Conservation (phyloP, 2,113 vertebrate species). For the Microcebus jonahi region DNA sequence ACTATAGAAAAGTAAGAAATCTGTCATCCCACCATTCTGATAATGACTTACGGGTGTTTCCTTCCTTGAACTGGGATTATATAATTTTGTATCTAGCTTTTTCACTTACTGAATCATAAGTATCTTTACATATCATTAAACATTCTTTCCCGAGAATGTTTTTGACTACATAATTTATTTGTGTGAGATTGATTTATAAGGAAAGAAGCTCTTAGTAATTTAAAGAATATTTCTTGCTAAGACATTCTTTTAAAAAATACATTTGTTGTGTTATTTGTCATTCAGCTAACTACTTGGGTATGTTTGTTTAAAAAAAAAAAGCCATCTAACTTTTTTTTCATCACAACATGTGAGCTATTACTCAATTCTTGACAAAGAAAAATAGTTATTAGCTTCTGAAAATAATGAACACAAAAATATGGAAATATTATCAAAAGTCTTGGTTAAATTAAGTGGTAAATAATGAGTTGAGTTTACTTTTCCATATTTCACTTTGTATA, state of each 20-base stretch:
- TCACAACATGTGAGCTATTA: slow-evolving; percentile 57
- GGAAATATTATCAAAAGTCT: slow-evolving; percentile 42
- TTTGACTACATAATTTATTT: slow-evolving; percentile 12
- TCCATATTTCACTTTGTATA: slow-evolving; percentile 53
- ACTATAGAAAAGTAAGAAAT: background rate
- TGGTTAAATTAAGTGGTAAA: slow-evolving; percentile 48
- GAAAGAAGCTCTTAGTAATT: slow-evolving; percentile 44
- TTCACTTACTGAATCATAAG: slow-evolving; percentile 23
- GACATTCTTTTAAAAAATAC: slow-evolving; percentile 50
- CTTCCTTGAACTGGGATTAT: slow-evolving; percentile 2
- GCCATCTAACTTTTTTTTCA: background rate
- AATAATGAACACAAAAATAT: slow-evolving; percentile 44
- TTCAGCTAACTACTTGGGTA: background rate
- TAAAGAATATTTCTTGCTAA: slow-evolving; percentile 60
- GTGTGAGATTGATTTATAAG: slow-evolving; percentile 29
- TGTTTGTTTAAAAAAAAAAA: background rate
- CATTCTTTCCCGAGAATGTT: slow-evolving; percentile 46
- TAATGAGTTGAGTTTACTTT: slow-evolving; percentile 41
- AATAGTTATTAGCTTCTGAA: slow-evolving; percentile 43
- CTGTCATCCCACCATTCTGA: background rate
- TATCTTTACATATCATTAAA: slow-evolving; percentile 38
- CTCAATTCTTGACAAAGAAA: slow-evolving; percentile 1
- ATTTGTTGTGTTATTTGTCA: slow-evolving; percentile 50
- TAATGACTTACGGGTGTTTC: background rate
- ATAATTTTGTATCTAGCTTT: background rate